phyloP scores from a whole-genome alignment of 2,888 invertebrate species.

The Hymenopus coronatus region DNA sequence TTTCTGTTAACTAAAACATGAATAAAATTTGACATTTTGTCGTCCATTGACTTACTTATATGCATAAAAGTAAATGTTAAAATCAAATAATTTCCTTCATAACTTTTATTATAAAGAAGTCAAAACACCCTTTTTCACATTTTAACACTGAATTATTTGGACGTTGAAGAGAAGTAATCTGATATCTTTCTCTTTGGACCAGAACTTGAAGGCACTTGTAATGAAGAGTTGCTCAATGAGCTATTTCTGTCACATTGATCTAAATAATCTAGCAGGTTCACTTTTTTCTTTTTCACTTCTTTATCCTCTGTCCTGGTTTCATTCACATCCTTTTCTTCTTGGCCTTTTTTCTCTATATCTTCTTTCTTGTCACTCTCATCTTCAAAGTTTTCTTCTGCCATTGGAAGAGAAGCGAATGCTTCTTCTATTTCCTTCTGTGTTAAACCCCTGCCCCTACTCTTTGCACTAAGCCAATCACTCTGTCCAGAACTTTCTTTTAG shows the following conservation, averaged over 20 bases:
- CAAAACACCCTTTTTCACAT: not conserved
- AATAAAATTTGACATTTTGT: not conserved
- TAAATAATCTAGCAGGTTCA: not conserved
- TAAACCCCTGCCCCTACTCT: not conserved
- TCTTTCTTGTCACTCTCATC: not conserved
- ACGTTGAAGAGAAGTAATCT: not conserved
- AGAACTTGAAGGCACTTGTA: not conserved
- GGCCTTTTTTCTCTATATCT: not conserved
- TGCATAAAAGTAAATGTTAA: not conserved
- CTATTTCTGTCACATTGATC: not conserved
- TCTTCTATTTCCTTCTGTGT: not conserved
- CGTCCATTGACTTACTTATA: not conserved
- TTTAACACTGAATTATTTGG: not conserved
- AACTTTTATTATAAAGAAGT: not conserved
- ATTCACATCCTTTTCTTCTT: not conserved
- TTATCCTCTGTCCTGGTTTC: not conserved
- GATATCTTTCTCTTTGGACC: slow-evolving; percentile 2
- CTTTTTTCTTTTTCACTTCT: not conserved
- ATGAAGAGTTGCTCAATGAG: not conserved
- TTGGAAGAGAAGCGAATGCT: not conserved
- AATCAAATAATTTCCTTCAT: not conserved
- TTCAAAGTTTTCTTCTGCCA: not conserved
- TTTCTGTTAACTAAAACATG: too few relatives aligned
- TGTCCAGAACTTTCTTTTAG: not conserved
- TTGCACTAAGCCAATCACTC: not conserved